phyloP scores from a whole-genome alignment of 2,888 invertebrate species.

The Achlya flavicornis region DNA sequence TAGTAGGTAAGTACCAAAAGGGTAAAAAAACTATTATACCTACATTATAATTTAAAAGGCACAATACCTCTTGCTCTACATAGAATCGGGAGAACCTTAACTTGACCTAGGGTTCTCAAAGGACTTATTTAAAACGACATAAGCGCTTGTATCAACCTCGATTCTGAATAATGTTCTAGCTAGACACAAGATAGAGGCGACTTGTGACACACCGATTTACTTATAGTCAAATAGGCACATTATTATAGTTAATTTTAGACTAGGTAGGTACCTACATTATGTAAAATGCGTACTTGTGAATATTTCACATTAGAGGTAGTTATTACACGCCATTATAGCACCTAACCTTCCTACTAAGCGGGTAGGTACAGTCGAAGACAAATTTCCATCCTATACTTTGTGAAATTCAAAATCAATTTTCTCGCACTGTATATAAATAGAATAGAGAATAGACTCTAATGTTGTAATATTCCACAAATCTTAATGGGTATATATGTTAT shows the following conservation, averaged over 20 bases:
- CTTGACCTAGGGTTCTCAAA: not conserved
- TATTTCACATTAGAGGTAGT: slow-evolving; percentile 35
- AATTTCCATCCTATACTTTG: too few relatives aligned
- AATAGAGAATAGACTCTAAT: too few relatives aligned
- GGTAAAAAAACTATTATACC: too few relatives aligned
- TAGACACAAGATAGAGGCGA: not conserved
- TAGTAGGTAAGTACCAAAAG: too few relatives aligned
- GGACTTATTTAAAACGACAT: not conserved
- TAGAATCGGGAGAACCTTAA: too few relatives aligned
- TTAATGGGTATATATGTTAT: too few relatives aligned
- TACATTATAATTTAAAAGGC: too few relatives aligned
- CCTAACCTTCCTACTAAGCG: slow-evolving; percentile 35
- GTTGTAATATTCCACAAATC: too few relatives aligned
- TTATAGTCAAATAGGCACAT: not conserved
- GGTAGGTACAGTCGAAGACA: not conserved
- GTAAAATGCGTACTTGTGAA: slow-evolving; percentile 30
- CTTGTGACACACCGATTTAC: not conserved
- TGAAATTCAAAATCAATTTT: too few relatives aligned
- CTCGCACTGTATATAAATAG: too few relatives aligned
- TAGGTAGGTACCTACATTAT: slow-evolving; percentile 32
- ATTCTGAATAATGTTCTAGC: not conserved
- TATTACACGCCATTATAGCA: slow-evolving; percentile 42
- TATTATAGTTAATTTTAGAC: not conserved
- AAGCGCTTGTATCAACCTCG: not conserved
- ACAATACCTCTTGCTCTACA: too few relatives aligned